phyloP scores from a whole-genome alignment of 64 coral and sea anemone genomes.

The Actinia equina region DNA sequence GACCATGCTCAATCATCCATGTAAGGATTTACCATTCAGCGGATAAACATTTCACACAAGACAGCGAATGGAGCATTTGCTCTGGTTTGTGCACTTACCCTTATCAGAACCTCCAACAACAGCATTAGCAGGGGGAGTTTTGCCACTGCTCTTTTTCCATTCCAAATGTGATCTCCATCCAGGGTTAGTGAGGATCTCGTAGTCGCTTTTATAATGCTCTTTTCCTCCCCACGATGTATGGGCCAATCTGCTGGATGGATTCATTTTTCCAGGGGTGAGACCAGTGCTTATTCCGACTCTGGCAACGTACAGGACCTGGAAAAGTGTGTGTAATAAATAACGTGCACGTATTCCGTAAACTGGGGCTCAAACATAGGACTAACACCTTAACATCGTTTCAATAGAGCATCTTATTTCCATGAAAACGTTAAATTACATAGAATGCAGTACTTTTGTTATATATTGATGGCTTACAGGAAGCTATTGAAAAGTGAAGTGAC shows the following conservation, averaged over 20 bases:
- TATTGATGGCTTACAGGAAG: too few species aligned
- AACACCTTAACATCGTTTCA: too few species aligned
- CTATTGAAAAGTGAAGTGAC: too few species aligned
- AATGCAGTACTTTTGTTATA: too few species aligned
- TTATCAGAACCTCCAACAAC: background rate
- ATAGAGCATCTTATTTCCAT: too few species aligned
- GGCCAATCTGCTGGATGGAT: slow-evolving; percentile 1
- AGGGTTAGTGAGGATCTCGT: slow-evolving; percentile 44
- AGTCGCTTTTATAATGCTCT: background rate
- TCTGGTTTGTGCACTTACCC: background rate
- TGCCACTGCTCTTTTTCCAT: slow-evolving; percentile 31
- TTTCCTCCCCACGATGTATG: slow-evolving; percentile 20
- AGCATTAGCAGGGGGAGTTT: background rate
- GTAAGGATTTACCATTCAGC: too few species aligned
- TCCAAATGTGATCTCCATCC: slow-evolving; percentile 42
- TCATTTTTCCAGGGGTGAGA: slow-evolving; percentile 21
- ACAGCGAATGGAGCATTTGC: too few species aligned
- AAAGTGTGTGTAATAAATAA: background rate
- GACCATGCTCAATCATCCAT: too few species aligned
- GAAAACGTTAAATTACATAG: too few species aligned
- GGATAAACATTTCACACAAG: too few species aligned
- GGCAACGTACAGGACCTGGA: slow-evolving; percentile 22
- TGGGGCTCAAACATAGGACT: too few species aligned
- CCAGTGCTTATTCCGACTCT: background rate
- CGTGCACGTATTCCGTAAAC: too few species aligned